Percentiles rank a stretch among this genome's conserved stretches.
phyloP scores from a whole-genome alignment of 2,888 invertebrate species.

The Cheilosia pagana region DNA sequence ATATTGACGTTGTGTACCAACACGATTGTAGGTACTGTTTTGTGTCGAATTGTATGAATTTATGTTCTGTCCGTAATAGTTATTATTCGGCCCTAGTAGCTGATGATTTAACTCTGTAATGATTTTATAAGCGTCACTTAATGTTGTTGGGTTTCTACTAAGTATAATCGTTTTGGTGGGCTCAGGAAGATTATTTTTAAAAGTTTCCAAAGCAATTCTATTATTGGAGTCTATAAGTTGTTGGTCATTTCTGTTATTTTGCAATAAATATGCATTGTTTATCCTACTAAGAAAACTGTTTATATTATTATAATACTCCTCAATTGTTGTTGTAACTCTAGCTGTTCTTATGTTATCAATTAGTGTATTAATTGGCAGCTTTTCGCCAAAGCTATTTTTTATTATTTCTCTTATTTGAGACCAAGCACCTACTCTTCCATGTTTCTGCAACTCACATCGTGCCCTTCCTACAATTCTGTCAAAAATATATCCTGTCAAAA shows the following conservation, averaged over 20 bases:
- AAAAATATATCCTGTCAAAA: too few relatives aligned
- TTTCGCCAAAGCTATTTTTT: too few relatives aligned
- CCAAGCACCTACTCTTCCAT: too few relatives aligned
- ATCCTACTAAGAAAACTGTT: conserved; percentile 1
- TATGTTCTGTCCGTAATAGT: not conserved
- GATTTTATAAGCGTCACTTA: conserved; percentile 17
- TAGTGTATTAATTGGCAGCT: not conserved
- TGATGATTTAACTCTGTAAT: conserved; percentile 9
- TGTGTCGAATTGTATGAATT: too few relatives aligned
- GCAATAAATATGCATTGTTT: conserved; percentile 3
- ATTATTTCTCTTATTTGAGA: too few relatives aligned
- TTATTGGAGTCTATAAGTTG: conserved; percentile 11
- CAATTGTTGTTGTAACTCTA: conserved; percentile 4
- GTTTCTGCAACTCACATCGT: too few relatives aligned
- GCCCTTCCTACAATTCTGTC: too few relatives aligned
- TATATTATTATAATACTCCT: conserved; percentile 1
- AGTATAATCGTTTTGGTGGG: conserved; percentile 15
- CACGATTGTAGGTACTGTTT: too few relatives aligned
- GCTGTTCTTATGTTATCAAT: not conserved
- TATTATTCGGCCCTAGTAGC: not conserved
- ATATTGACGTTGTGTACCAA: too few relatives aligned
- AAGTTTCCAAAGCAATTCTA: conserved; percentile 18
- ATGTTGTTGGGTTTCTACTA: not conserved
- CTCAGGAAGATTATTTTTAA: too few relatives aligned
- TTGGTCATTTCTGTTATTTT: not conserved